phyloP scores from a whole-genome alignment of 2,888 invertebrate species.

The Cyclophora albipunctata region DNA sequence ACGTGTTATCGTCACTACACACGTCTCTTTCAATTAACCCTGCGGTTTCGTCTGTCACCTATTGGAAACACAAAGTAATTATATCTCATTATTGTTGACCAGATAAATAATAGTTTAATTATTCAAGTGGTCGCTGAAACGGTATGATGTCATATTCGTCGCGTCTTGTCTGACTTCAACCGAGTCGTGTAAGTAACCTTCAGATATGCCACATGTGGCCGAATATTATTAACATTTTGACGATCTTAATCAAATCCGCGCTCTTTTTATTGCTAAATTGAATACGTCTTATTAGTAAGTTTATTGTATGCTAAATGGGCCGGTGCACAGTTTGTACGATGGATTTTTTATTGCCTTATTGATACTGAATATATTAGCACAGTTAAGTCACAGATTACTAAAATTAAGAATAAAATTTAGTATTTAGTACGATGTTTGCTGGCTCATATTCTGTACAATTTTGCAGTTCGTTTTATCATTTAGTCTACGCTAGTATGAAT shows the following conservation, averaged over 20 bases:
- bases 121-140: conserved; percentile 30
- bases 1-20: conserved; percentile 6
- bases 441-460: no score
- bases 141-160: conserved; percentile 38
- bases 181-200: conserved; percentile 44
- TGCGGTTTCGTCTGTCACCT: conserved; percentile 39
- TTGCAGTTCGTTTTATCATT: no score
- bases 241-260: conserved; percentile 21
- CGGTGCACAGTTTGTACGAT: no score
- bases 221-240: conserved; percentile 27
- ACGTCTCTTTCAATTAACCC: conserved; percentile 32
- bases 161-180: conserved; percentile 38
- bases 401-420: no score
- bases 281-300: no score
- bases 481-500: no score
- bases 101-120: conserved; percentile 21
- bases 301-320: no score
- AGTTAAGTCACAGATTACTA: no score
- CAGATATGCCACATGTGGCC: conserved; percentile 41
- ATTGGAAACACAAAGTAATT: conserved; percentile 9
- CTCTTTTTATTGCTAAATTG: conserved; percentile 1
- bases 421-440: no score
- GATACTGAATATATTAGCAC: no score
- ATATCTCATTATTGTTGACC: conserved; percentile 14
- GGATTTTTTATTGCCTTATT: no score